Evolutionary conservation across 2,797 vertebrate genomes (phyloP).

Genomic region (Nyctalus aviator): DNA sequence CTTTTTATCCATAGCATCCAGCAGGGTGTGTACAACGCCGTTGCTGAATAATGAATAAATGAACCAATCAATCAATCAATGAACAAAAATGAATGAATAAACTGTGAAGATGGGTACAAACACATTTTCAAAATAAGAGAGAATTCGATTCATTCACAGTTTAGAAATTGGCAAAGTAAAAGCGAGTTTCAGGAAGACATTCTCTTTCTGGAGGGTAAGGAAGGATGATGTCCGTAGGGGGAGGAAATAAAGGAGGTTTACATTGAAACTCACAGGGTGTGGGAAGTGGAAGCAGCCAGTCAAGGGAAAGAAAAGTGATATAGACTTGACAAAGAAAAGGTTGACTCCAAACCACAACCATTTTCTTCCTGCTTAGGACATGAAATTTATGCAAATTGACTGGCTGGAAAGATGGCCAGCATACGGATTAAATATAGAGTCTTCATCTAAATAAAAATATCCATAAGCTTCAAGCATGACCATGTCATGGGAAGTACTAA

Average conservation of each 20-base stretch:
- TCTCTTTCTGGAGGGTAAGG: not conserved
- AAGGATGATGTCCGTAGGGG: not conserved
- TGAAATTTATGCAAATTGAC: conserved; percentile 56
- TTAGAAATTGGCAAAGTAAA: conserved; percentile 24
- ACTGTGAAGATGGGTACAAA: not conserved
- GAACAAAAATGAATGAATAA: not conserved
- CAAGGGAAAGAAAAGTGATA: not conserved
- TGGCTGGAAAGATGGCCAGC: conserved; percentile 61
- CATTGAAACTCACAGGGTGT: not conserved
- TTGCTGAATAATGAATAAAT: not conserved
- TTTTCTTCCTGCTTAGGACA: conserved; percentile 21
- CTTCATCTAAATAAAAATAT: conserved; percentile 62
- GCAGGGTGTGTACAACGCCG: not conserved
- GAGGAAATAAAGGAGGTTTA: not conserved
- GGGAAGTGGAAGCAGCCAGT: not conserved
- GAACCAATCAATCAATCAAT: not conserved
- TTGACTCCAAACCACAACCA: not conserved
- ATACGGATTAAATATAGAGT: conserved; percentile 66
- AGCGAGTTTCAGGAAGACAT: not conserved
- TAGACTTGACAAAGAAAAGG: not conserved
- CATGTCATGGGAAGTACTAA: conserved; percentile 61
- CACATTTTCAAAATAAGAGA: conserved; percentile 14
- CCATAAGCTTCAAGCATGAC: conserved; percentile 51
- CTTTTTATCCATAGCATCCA: not conserved
- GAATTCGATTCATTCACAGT: not conserved